These are phyloP conservation scores for Chloropsis hardwickii DNA, from an alignment of 2,113 vertebrate species.

Conservation along the genomic window DNA sequence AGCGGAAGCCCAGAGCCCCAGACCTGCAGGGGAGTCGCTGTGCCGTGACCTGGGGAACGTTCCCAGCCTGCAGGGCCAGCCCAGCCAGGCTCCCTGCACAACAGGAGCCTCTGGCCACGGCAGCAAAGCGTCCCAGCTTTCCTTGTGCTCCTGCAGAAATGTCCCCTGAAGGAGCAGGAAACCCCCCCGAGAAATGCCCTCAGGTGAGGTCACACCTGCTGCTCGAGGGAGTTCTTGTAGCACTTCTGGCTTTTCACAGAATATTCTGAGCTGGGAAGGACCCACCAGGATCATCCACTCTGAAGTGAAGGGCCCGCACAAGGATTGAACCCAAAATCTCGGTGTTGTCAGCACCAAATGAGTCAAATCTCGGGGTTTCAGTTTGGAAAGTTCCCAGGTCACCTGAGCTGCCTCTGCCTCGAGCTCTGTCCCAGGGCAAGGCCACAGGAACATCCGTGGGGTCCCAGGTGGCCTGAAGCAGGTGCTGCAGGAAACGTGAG, in stretches of 20 bases:
- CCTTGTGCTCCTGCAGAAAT: neutral
- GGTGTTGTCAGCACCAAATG: neutral
- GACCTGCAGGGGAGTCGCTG: neutral
- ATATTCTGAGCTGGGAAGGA: neutral
- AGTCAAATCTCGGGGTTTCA: neutral
- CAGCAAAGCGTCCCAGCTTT: neutral
- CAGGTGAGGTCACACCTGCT: neutral
- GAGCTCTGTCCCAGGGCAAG: neutral
- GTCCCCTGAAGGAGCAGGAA: neutral
- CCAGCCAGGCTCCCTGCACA: neutral
- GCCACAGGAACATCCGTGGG: neutral
- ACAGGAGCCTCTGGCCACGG: too few relatives aligned
- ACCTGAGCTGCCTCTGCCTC: neutral
- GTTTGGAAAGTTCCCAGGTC: neutral
- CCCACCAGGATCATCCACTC: neutral
- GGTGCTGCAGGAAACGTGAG: neutral
- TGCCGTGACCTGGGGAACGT: neutral
- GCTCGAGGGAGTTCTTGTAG: neutral
- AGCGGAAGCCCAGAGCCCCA: neutral
- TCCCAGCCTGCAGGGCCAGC: neutral
- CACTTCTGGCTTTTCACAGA: neutral
- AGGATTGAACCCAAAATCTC: neutral
- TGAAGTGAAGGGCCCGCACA: accelerated
- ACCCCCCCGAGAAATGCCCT: neutral
- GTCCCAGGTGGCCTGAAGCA: neutral